These are phyloP conservation scores for Chymomyza procnemis DNA, from an alignment of 2,888 invertebrate genomes.

Conservation along the genomic window DNA sequence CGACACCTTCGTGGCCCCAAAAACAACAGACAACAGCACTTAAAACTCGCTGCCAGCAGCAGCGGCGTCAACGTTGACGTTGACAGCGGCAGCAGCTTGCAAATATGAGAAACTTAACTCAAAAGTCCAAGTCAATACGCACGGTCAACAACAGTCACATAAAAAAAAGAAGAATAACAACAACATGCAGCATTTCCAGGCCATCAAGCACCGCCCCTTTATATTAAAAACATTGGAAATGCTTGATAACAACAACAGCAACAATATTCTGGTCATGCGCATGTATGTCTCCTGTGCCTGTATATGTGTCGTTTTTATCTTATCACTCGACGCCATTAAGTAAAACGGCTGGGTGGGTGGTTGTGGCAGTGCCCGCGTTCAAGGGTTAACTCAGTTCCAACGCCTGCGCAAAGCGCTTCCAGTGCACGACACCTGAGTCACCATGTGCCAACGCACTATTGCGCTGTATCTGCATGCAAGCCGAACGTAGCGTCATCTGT, in stretches of 20 bases:
- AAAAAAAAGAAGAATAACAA: constrained; percentile 17
- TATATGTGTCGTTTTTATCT: constrained; percentile 43
- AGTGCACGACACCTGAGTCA: constrained; percentile 24
- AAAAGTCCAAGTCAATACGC: constrained; percentile 72
- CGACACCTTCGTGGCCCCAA: constrained; percentile 76
- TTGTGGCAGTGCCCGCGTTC: constrained; percentile 14
- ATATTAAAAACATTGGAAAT: constrained; percentile 70
- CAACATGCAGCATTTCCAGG: constrained; percentile 38
- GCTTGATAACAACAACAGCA: constrained; percentile 55
- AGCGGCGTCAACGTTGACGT: constrained; percentile 17
- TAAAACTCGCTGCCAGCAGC: constrained; percentile 63
- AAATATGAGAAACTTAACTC: constrained; percentile 72
- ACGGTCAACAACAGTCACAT: constrained; percentile 60
- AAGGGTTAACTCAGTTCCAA: constrained; percentile 56
- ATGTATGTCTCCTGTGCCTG: too few relatives aligned
- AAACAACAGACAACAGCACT: constrained; percentile 75
- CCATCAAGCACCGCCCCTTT: constrained; percentile 61
- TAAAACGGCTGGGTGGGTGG: constrained; percentile 33
- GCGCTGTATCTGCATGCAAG: constrained; percentile 32
- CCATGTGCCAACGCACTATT: constrained; percentile 37
- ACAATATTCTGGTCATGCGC: constrained; percentile 49
- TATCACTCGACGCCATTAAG: constrained; percentile 65
- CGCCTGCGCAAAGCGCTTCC: constrained; percentile 45
- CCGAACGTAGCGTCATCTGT: too few relatives aligned
- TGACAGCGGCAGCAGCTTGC: constrained; percentile 44